Conservation (phyloP, 2,113 vertebrate species). For the Cyanocitta stelleri region DNA sequence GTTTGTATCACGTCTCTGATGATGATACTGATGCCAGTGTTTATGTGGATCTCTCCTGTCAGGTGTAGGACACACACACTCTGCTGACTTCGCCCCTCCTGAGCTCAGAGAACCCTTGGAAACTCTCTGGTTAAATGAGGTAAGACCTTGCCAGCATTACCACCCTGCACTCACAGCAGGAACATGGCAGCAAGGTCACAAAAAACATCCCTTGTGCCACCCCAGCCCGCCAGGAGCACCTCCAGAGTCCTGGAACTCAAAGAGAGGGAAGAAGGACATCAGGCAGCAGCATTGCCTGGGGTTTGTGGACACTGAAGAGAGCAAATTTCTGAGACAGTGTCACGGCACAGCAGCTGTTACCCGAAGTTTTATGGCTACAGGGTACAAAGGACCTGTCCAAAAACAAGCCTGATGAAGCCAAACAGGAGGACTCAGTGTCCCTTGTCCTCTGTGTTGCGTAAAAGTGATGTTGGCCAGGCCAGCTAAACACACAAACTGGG, state of each 20-base stretch:
- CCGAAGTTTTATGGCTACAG: rapidly evolving
- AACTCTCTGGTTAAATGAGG: not conserved
- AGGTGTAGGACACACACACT: not conserved
- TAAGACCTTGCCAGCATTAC: not conserved
- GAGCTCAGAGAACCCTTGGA: not conserved
- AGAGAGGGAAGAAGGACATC: not conserved
- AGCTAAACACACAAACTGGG: not conserved
- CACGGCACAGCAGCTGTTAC: not conserved
- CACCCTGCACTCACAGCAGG: not conserved
- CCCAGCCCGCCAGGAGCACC: not conserved
- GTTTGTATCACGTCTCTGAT: rapidly evolving
- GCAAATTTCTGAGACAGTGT: not conserved
- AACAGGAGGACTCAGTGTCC: not conserved
- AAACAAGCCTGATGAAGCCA: not conserved
- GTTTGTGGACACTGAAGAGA: not conserved
- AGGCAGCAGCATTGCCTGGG: not conserved
- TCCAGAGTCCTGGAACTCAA: not conserved
- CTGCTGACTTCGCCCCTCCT: rapidly evolving
- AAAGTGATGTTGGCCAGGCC: not conserved
- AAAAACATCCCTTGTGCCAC: not conserved
- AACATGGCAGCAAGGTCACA: not conserved
- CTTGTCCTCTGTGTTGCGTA: not conserved
- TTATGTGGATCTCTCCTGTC: not conserved
- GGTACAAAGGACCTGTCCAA: not conserved
- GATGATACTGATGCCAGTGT: rapidly evolving